Evolutionary conservation across 1,140 invertebrate genomes (phyloP).

Genomic region (Heliconius eleuchia): DNA sequence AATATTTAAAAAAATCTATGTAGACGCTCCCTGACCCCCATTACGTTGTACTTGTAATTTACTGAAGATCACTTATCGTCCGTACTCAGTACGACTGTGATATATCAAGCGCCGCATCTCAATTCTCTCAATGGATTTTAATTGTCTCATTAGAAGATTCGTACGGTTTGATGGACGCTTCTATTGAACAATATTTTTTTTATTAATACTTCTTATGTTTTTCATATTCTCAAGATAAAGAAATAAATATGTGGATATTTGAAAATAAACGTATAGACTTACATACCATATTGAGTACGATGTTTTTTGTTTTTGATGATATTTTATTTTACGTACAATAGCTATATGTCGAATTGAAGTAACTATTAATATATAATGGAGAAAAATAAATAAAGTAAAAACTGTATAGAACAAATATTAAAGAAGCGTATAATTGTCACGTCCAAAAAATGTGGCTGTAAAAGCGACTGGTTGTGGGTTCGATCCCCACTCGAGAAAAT

Average conservation of each 20-base stretch:
- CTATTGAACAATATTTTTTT: constrained; percentile 10
- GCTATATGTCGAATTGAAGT: neutral
- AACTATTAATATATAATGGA: neutral
- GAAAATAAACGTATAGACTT: neutral
- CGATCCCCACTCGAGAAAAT: too few relatives aligned
- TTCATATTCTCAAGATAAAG: neutral
- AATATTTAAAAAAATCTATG: neutral
- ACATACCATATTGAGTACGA: neutral
- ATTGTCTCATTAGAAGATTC: constrained; percentile 60
- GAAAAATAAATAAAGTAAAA: too few relatives aligned
- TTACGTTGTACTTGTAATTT: constrained; percentile 25
- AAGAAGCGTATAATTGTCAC: too few relatives aligned
- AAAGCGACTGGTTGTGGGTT: too few relatives aligned
- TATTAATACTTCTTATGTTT: neutral
- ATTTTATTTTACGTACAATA: neutral
- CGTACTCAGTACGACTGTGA: constrained; percentile 32
- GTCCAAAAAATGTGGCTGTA: too few relatives aligned
- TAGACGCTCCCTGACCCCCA: neutral
- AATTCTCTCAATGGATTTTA: constrained; percentile 70
- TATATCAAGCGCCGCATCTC: constrained; percentile 70
- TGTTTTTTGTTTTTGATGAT: too few relatives aligned
- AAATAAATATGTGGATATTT: neutral
- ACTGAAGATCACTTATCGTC: constrained; percentile 28
- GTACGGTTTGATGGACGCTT: neutral
- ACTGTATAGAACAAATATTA: too few relatives aligned